These are phyloP conservation scores for Bellardia bayeri DNA, from an alignment of 2,888 invertebrate species.

Conservation along the genomic window DNA sequence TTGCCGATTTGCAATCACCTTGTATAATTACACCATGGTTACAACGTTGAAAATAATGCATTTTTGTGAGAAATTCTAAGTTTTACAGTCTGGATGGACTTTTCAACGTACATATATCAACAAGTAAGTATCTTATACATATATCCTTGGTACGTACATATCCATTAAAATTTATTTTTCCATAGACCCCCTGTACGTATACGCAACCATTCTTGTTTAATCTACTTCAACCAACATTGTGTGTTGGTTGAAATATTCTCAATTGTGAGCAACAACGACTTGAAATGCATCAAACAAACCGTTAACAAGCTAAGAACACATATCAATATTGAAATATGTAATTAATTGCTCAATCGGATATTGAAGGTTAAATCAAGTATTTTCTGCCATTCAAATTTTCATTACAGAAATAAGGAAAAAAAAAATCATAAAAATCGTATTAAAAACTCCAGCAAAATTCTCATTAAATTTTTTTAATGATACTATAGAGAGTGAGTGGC, in stretches of 20 bases:
- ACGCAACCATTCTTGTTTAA: background rate
- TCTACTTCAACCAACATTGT: background rate
- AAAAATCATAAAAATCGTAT: background rate
- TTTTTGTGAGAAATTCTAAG: no score
- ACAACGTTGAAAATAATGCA: no score
- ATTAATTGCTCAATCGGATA: slow-evolving; percentile 45
- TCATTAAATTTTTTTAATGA: slow-evolving; percentile 17
- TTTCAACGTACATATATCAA: no score
- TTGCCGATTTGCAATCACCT: no score
- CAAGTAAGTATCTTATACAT: no score
- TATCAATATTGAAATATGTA: background rate
- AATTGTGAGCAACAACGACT: background rate
- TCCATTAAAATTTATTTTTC: no score
- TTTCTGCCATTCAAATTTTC: slow-evolving; percentile 16
- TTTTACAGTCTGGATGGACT: no score
- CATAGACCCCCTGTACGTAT: background rate
- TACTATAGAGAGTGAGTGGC: background rate
- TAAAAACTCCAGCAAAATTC: slow-evolving; percentile 20
- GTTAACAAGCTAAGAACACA: slow-evolving; percentile 1
- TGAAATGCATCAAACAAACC: background rate
- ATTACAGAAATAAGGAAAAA: background rate
- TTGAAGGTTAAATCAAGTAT: slow-evolving; percentile 25
- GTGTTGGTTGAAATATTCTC: no score
- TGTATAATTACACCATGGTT: no score
- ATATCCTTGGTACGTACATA: no score